These are phyloP conservation scores for Brienomyrus longianalis DNA, from an alignment of 2,113 vertebrate species.

Conservation along the genomic window DNA sequence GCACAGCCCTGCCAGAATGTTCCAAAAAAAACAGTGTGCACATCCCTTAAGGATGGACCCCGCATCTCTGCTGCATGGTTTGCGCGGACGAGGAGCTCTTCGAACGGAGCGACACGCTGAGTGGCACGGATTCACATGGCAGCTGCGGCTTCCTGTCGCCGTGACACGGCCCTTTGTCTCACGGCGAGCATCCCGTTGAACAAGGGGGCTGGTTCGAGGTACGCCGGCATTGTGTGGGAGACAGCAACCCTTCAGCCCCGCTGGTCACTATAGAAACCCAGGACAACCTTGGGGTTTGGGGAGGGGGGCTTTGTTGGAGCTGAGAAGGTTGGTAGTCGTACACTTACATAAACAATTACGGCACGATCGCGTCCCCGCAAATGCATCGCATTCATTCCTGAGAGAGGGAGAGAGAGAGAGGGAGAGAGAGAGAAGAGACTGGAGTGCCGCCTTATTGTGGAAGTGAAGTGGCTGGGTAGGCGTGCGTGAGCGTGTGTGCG, in stretches of 20 bases:
- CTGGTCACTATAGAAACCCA: constrained; percentile 26
- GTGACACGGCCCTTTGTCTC: constrained; percentile 41
- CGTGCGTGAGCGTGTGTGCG: not conserved
- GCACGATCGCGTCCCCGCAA: constrained; percentile 4
- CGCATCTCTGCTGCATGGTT: constrained; percentile 44
- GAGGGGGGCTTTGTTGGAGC: constrained; percentile 11
- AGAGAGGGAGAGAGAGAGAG: constrained; percentile 1
- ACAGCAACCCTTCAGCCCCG: constrained; percentile 22
- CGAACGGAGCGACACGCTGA: constrained; percentile 49
- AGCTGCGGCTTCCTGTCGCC: constrained; percentile 40
- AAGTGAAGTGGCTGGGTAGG: constrained; percentile 9
- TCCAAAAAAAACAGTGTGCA: constrained; percentile 19
- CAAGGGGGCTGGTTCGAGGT: constrained; percentile 20
- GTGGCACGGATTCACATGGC: constrained; percentile 45
- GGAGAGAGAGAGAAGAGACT: not conserved
- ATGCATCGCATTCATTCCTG: constrained; percentile 19
- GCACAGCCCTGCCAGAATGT: not conserved
- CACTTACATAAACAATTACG: constrained; percentile 19
- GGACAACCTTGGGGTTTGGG: not conserved
- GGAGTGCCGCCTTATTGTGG: constrained; percentile 14
- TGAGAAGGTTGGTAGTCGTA: constrained; percentile 15
- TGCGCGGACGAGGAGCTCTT: constrained; percentile 46
- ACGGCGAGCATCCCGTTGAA: constrained; percentile 14
- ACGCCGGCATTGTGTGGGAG: constrained; percentile 11
- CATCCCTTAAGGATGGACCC: constrained; percentile 37